Evolutionary conservation across 2,797 vertebrate genomes (phyloP).

Genomic region (Schizopygopsis pylzovi): DNA sequence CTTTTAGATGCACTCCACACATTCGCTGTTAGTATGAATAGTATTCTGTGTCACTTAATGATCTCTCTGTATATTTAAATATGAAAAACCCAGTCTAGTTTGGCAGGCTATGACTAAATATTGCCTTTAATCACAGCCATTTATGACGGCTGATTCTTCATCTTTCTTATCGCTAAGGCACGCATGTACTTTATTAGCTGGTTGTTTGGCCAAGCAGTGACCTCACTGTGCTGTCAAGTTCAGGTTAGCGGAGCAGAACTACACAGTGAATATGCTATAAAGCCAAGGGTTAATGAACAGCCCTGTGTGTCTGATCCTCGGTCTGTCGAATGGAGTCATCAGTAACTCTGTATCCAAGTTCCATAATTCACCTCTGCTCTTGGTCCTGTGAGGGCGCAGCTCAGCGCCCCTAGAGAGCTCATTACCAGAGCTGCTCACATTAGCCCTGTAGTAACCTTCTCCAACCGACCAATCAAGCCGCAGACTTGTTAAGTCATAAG

Average conservation of each 20-base stretch:
- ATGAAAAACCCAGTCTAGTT: slow-evolving; percentile 21
- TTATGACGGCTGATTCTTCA: slow-evolving; percentile 55
- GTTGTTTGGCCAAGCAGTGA: slow-evolving; percentile 61
- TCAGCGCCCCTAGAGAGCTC: slow-evolving; percentile 78
- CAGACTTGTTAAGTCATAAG: neutral
- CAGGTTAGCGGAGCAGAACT: slow-evolving; percentile 56
- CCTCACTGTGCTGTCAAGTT: slow-evolving; percentile 54
- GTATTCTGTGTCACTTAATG: slow-evolving; percentile 28
- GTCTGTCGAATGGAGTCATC: slow-evolving; percentile 42
- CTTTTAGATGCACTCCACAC: slow-evolving; percentile 42
- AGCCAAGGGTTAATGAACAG: slow-evolving; percentile 74
- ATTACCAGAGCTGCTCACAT: slow-evolving; percentile 81
- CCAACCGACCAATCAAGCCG: too few species aligned
- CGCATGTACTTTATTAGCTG: slow-evolving; percentile 68
- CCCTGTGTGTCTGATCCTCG: slow-evolving; percentile 66
- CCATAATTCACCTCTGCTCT: slow-evolving; percentile 64
- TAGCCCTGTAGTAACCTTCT: slow-evolving; percentile 81
- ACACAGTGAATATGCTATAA: slow-evolving; percentile 65
- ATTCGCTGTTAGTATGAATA: slow-evolving; percentile 8
- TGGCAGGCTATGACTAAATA: slow-evolving; percentile 58
- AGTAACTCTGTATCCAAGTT: slow-evolving; percentile 38
- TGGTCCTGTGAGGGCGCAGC: slow-evolving; percentile 61
- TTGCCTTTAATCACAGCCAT: slow-evolving; percentile 54
- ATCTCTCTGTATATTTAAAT: slow-evolving; percentile 48
- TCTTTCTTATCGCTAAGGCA: slow-evolving; percentile 43